Percentiles rank a stretch among this genome's conserved stretches.
Evolutionary conservation across 1,140 invertebrate genomes (phyloP).

Genomic region (Drosophila gunungcola): DNA sequence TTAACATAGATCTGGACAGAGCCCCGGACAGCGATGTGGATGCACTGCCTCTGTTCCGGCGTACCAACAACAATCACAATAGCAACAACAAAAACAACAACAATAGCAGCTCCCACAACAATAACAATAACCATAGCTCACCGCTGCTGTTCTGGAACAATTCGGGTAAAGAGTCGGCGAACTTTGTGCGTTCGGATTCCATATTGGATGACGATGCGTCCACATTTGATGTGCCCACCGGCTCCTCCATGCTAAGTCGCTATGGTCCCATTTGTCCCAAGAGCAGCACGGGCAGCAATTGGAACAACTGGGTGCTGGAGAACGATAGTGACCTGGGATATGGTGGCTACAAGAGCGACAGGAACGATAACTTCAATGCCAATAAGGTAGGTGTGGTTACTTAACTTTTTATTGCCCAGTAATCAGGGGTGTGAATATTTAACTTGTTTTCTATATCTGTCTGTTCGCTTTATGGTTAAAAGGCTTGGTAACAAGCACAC

Average conservation of each 20-base stretch:
- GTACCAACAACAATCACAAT: conserved; percentile 27
- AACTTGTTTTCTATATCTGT: background rate
- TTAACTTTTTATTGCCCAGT: background rate
- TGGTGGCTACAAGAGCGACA: conserved; percentile 47
- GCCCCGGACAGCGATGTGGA: conserved; percentile 44
- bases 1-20: conserved; percentile 63
- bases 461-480: background rate
- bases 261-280: conserved; percentile 93
- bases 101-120: conserved; percentile 28
- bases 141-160: conserved; percentile 64
- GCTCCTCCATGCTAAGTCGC: conserved; percentile 86
- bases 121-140: conserved; percentile 36
- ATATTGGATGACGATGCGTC: conserved; percentile 90
- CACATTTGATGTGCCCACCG: conserved; percentile 90
- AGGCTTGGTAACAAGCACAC: background rate
- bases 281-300: conserved; percentile 67
- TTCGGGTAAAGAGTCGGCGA: conserved; percentile 77
- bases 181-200: conserved; percentile 88
- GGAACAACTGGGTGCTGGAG: conserved; percentile 64
- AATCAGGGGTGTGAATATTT: conserved; percentile 2
- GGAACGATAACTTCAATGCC: conserved; percentile 53
- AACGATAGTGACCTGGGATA: conserved; percentile 56
- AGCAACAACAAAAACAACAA: conserved; percentile 11
- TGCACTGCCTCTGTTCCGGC: conserved; percentile 44
- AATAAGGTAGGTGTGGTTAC: conserved; percentile 52